Evolutionary conservation across 2,888 invertebrate species (phyloP).

Genomic region (Kuschelorhynchus macadamiae): DNA sequence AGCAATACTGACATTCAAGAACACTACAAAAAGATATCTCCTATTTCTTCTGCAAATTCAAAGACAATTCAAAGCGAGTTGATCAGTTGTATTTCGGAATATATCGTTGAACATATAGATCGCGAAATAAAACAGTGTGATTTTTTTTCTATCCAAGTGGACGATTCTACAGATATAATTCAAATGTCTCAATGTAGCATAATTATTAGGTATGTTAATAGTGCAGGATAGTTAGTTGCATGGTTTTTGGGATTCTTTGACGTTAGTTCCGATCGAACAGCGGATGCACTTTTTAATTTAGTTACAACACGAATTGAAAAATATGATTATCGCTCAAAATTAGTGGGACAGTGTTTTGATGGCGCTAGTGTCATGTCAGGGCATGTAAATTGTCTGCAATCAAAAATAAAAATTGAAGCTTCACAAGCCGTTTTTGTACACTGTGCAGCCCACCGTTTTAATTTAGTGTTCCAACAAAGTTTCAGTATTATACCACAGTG

Average conservation of each 20-base stretch:
- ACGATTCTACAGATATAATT: slow-evolving; percentile 37
- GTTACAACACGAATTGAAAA: slow-evolving; percentile 35
- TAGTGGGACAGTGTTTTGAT: slow-evolving; percentile 54
- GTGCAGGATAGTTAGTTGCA: slow-evolving; percentile 30
- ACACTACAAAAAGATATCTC: slow-evolving; percentile 32
- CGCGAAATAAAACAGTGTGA: slow-evolving; percentile 33
- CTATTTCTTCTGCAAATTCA: slow-evolving; percentile 10
- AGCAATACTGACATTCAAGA: slow-evolving; percentile 18
- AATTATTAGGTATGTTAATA: slow-evolving; percentile 33
- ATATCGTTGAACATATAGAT: slow-evolving; percentile 28
- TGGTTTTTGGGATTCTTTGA: slow-evolving; percentile 53
- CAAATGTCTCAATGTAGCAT: slow-evolving; percentile 36
- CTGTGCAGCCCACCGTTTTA: slow-evolving; percentile 50
- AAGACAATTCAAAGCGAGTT: slow-evolving; percentile 43
- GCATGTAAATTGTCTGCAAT: background rate
- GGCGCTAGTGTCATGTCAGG: slow-evolving; percentile 49
- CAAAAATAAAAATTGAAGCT: slow-evolving; percentile 9
- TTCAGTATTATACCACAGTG: slow-evolving; percentile 4
- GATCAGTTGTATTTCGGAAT: slow-evolving; percentile 27
- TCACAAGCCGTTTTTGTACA: slow-evolving; percentile 16
- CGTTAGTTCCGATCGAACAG: slow-evolving; percentile 42
- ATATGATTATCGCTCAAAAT: slow-evolving; percentile 47
- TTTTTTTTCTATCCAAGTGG: slow-evolving; percentile 42
- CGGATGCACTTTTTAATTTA: slow-evolving; percentile 22
- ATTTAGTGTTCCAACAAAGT: slow-evolving; percentile 31